Conservation (phyloP, 2,113 vertebrate genomes). For the Hemiprocne comata region DNA sequence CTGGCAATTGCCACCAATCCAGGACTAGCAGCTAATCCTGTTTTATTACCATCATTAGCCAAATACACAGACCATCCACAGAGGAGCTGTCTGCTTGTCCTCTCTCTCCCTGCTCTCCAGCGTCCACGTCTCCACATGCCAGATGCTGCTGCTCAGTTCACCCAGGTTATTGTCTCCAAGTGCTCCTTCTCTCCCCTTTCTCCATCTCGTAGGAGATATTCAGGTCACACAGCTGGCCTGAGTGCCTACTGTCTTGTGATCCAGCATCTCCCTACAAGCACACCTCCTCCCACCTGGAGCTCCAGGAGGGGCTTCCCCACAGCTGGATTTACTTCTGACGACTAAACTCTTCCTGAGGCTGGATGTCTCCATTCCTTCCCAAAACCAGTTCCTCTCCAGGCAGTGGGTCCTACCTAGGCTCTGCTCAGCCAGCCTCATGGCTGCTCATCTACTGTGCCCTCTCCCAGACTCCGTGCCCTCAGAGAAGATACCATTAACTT, state of each 20-base stretch:
- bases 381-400: background rate
- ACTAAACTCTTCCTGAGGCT: background rate
- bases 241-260: background rate
- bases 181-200: background rate
- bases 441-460: background rate
- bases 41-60: conserved; percentile 53
- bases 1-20: conserved; percentile 29
- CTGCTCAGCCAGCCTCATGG: background rate
- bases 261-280: background rate
- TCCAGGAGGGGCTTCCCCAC: background rate
- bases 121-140: background rate
- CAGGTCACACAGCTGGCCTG: background rate
- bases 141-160: background rate
- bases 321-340: background rate
- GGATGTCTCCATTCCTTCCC: background rate
- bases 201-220: background rate
- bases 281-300: background rate
- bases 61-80: background rate
- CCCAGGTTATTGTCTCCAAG: fast-evolving
- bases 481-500: background rate
- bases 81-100: conserved; percentile 3
- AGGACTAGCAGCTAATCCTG: conserved; percentile 10
- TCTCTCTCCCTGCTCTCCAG: background rate
- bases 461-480: background rate
- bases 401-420: background rate